Conservation (phyloP, 2,113 vertebrate species). For the Xiphorhynchus elegans region DNA sequence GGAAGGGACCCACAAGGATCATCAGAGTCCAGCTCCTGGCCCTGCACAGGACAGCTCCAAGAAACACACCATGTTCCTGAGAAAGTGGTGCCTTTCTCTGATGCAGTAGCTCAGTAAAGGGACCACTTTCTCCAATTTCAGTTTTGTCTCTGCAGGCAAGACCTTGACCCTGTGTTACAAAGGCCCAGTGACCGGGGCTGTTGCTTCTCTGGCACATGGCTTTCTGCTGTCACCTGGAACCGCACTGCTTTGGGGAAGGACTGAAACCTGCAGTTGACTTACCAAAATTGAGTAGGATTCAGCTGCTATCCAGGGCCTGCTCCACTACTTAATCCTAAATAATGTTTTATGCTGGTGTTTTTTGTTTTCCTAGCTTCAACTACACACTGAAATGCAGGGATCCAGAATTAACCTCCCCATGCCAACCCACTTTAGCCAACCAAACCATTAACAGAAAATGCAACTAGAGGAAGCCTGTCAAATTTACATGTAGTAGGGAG, state of each 20-base stretch:
- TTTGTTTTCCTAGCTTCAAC: not conserved
- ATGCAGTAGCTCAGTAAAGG: not conserved
- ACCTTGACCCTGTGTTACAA: not conserved
- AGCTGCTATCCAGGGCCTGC: not conserved
- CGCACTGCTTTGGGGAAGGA: not conserved
- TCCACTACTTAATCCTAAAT: not conserved
- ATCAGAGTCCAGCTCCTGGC: not conserved
- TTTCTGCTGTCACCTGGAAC: not conserved
- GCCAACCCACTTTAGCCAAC: not conserved
- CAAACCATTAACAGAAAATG: not conserved
- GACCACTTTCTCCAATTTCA: accelerated
- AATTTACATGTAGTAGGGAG: not conserved
- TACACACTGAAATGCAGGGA: not conserved
- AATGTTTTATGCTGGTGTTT: not conserved
- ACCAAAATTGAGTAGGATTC: not conserved
- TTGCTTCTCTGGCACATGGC: accelerated
- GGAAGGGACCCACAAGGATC: not conserved
- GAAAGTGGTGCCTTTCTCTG: not conserved
- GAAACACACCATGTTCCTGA: not conserved
- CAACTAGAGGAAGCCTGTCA: not conserved
- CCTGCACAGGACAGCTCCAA: not conserved
- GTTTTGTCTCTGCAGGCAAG: not conserved
- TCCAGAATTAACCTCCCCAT: not conserved
- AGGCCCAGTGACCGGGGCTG: not conserved
- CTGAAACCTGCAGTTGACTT: not conserved